phyloP scores from a whole-genome alignment of 2,888 invertebrate species.

The Meghimatium bilineatum region DNA sequence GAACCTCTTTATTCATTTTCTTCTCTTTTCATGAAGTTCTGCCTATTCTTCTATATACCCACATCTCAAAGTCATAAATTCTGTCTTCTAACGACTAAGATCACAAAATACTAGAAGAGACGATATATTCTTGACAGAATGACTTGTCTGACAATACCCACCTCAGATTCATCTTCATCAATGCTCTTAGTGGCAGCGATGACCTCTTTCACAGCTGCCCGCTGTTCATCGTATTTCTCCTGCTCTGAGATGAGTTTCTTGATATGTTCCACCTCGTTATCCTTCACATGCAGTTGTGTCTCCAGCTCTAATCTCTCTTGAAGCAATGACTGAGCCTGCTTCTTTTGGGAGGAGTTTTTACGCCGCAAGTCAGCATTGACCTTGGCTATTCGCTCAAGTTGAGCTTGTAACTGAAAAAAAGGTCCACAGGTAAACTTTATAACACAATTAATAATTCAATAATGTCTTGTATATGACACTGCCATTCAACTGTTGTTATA shows the following conservation, averaged over 20 bases:
- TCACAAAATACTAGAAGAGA: too few species aligned
- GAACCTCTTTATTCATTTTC: too few species aligned
- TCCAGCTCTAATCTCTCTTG: conserved; percentile 94
- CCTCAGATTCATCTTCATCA: conserved; percentile 40
- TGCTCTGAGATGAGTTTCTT: conserved; percentile 78
- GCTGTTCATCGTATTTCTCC: conserved; percentile 61
- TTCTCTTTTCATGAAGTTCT: too few species aligned
- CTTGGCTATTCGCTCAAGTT: conserved; percentile 90
- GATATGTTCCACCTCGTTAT: conserved; percentile 81
- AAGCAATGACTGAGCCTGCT: conserved; percentile 86
- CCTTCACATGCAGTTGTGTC: conserved; percentile 92
- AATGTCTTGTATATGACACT: too few species aligned
- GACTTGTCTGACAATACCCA: neutral
- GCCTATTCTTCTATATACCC: too few species aligned
- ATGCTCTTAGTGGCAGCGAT: conserved; percentile 44
- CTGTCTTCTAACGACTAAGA: too few species aligned
- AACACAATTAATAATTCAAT: too few species aligned
- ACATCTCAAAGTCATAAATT: too few species aligned
- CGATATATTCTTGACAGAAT: too few species aligned
- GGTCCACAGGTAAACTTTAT: neutral
- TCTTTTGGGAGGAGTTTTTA: conserved; percentile 83
- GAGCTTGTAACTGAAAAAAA: conserved; percentile 85
- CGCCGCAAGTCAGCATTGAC: conserved; percentile 91
- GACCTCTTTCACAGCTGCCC: conserved; percentile 50
- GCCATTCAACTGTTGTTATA: too few species aligned